A percentile compares a stretch with the other conserved stretches of the same genome.
These are phyloP conservation scores for Steatocranus sp. DNA, from an alignment of 2,797 vertebrate species.

Conservation along the genomic window DNA sequence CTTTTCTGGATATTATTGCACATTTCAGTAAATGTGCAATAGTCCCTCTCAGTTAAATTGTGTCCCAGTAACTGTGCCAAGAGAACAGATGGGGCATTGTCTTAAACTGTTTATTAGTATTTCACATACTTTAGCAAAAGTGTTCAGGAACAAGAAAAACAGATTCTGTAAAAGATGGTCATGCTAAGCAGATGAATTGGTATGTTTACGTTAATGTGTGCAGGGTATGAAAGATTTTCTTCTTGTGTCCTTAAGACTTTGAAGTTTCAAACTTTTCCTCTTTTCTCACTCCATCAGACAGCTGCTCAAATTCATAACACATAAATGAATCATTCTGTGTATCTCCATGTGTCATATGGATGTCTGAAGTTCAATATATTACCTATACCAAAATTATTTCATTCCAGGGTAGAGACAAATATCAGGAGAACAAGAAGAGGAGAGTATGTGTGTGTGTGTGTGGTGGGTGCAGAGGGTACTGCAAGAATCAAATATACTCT, in stretches of 20 bases:
- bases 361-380: constrained; percentile 6
- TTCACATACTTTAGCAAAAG: not conserved
- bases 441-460: not conserved
- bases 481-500: not conserved
- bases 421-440: not conserved
- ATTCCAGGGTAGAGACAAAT: constrained; percentile 5
- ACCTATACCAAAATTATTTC: not conserved
- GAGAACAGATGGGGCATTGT: constrained; percentile 6
- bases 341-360: constrained; percentile 16
- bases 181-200: not conserved
- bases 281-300: not conserved
- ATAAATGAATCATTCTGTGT: constrained; percentile 22
- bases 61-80: not conserved
- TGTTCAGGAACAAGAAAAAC: not conserved
- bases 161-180: not conserved
- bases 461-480: not conserved
- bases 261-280: not conserved
- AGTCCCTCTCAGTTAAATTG: not conserved
- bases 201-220: not conserved
- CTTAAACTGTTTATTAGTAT: not conserved
- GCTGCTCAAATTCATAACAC: constrained; percentile 22
- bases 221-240: not conserved
- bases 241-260: not conserved
- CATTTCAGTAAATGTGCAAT: not conserved
- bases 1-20: not conserved